Base-by-base conservation (phyloP, 1,140 invertebrate species). In the Drosophila serrata region DNA sequence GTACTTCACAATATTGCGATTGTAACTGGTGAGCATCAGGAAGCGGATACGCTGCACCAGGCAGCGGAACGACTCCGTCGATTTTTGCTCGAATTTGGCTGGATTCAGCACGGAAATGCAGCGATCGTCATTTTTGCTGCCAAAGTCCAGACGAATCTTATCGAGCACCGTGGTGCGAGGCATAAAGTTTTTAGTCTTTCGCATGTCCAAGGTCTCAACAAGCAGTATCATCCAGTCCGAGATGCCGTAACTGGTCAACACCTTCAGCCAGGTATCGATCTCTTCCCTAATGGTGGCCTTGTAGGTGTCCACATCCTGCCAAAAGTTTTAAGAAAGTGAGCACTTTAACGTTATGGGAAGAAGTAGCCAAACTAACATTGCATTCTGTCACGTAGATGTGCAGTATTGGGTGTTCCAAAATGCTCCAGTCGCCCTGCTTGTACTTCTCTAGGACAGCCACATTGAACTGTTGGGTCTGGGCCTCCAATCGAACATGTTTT, bases 301-400 rank as follows among this genome's bases (percentile, higher is more conserved):
- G 91, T 99, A 99, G 37, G 95, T 94, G 92, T 99, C 98, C 70
- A 98, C 93, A 94, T 99, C 98, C 97, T 99, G 77, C 9, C 27
- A 48, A 11, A 6, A 48, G 19, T 27, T 37, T 9, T 13, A 8
- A 13, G 0, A 29, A 8, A 1, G 9, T 24, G 3, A 17, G 39
- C 6, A 1, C 6, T 53, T 27, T 6, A 45, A 6, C 9, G 4
- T 46, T 12, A 12, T 9, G 4, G 4, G 7, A 3, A 15, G 4
- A 19, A 15, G 6, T 19, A 13, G 8, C 4, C 15, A 15, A 57
- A 43, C 95, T 95, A 94, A 98, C 97, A 78, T 95, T 95, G 94
- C 98, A 99, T 93, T 99, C 98, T 43, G 96, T 98, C 96, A 98
- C 98, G 93, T 96, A 99, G 57, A 98, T 98, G 93, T 99, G 98